Base-by-base conservation (phyloP, 2,797 vertebrate genomes). In the Cyclopterus lumpus region DNA sequence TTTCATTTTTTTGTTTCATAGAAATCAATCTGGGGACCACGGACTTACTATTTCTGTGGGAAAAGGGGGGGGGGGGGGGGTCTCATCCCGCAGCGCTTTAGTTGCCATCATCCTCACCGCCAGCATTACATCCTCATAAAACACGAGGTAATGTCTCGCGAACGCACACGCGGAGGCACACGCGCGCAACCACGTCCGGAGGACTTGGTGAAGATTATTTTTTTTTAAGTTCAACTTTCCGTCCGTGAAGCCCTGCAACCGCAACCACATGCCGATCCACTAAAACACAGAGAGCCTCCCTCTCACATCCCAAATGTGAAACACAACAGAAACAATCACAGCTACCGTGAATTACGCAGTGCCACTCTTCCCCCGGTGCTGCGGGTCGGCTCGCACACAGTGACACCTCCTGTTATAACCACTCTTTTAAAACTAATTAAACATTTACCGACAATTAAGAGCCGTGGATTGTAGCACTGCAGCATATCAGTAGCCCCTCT, bases 401-500 rank as follows among this genome's bases (percentile, higher is more conserved):
- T 22, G 10, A 63, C 53, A 12, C 63, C 69, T n/a, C 63, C 20
- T 36, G 40, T 20, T 78, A 62, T 76, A 69, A 81, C 74, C 70
- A 71, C 65, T 73, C 71, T 67, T 60, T 58, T 11, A 36, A 82
- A 86, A 88, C 68, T 82, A 81, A 88, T 86, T 75, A 81, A 82
- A 82, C 82, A 89, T 81, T 65, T 75, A 63, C 66, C 18, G 16
- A n/a, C 34, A 71, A 85, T 82, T 71, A 87, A 67, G 74, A 79
- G 79, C 86, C 63, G 71, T 53, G 85, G 46, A 74, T 44, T 83
- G 91, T 72, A 67, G 89, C 89, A 91, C 71, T 92, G 91, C 90
- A 88, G 88, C 88, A 89, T 42, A 84, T 48, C 64, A 32, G 64
- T 7, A 71, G 67, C 77, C 34, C 40, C 73, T 22, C 81, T 36